These are phyloP conservation scores for Nomada hirtipes DNA, from an alignment of 2,888 invertebrate genomes.

Conservation along the genomic window DNA sequence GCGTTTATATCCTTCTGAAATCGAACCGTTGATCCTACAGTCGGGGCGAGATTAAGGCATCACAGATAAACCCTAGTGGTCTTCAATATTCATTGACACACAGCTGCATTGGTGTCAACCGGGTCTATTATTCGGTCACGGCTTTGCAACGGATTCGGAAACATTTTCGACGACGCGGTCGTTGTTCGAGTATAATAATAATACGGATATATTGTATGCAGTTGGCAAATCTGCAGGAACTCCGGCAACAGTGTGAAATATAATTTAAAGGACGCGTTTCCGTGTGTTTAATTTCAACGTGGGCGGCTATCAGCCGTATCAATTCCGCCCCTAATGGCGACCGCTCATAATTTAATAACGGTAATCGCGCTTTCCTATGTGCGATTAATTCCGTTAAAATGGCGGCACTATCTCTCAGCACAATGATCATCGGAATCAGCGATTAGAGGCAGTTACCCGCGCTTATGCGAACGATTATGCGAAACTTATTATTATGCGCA, in stretches of 20 bases:
- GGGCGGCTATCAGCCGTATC: slow-evolving; percentile 28
- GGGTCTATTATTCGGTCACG: slow-evolving; percentile 23
- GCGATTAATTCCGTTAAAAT: slow-evolving; percentile 65
- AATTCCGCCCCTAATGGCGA: slow-evolving; percentile 29
- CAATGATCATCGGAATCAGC: slow-evolving; percentile 59
- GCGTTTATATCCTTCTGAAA: not conserved
- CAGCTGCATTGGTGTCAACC: not conserved
- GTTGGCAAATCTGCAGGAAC: not conserved
- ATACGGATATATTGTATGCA: not conserved
- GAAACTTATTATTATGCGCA: slow-evolving; percentile 33
- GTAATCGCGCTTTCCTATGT: slow-evolving; percentile 48
- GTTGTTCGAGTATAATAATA: not conserved
- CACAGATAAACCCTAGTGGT: not conserved
- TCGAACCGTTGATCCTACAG: slow-evolving; percentile 12
- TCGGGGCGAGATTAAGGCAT: slow-evolving; percentile 31
- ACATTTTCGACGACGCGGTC: not conserved
- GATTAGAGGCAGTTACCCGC: slow-evolving; percentile 47
- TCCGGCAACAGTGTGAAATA: not conserved
- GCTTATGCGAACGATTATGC: slow-evolving; percentile 39
- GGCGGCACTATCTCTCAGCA: slow-evolving; percentile 55
- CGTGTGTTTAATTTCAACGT: slow-evolving; percentile 44
- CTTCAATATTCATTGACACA: slow-evolving; percentile 27
- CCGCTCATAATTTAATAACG: slow-evolving; percentile 61
- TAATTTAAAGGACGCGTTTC: slow-evolving; percentile 7
- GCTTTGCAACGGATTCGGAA: slow-evolving; percentile 10